Base-by-base conservation (phyloP, 1,140 invertebrate genomes). In the Marisa cornuarietis region DNA sequence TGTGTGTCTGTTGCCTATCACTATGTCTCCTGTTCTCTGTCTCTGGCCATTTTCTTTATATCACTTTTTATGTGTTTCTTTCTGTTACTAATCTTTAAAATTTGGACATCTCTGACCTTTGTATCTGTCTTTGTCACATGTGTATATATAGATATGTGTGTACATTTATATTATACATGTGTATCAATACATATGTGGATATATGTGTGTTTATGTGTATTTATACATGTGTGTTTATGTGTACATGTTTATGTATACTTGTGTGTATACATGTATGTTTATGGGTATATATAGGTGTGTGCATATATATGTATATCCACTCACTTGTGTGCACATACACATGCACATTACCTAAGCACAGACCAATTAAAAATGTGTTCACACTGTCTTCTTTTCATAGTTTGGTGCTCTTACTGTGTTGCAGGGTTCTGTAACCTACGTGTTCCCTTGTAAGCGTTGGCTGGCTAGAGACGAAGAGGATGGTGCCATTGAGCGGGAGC, bases 391-490 rank as follows among this genome's bases (percentile, higher is more conserved):
- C 31, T 24, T 7, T 7, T 54, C 52, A 54, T 9, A 54, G 14
- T 14, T 54, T 22, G 8, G 16, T 79, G 31, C 71, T 71, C 71
- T 52, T 78, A 52, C 81, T 26, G 82, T 7, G 66, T 80, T 84
- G 0, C 75, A 90, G 88, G 88, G 89, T 8, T 90, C 90, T 22
- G 82, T 87, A 65, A 89, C 88, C 13, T 91, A 88, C 80, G 83
- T 85, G n/a, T 91, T 91, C 84, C 89, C 88, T 24, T 91, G 91
- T 83, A 85, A 86, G 31, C 87, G 90, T 8, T 91, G 91, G 91
- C 68, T 91, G 66, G 89, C 91, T 18, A 79, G 87, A 49, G 84
- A 89, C 65, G 88, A 91, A 79, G 91, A 90, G 22, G 90, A 91
- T 76, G 84, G 84, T 13, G 88, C 85, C 18, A 91, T 90, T 68